A percentile compares a stretch with the other conserved stretches of the same genome.
Evolutionary conservation across 30 jellyfish, hydroid and myxozoan genomes (phyloP).

Genomic region (Phacellophora camtschatica): DNA sequence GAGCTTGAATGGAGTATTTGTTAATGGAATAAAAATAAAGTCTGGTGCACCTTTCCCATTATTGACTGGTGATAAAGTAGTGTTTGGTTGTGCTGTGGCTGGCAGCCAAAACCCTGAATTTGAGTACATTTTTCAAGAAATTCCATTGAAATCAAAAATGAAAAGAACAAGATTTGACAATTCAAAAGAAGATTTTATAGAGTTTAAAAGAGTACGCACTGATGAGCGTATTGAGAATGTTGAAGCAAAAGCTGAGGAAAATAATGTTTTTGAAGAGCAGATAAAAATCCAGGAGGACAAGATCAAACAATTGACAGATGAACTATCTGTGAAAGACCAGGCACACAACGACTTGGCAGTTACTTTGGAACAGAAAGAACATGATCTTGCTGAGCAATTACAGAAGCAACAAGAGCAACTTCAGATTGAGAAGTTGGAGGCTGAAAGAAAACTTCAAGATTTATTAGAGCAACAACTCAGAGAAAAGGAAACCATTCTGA

Average conservation of each 20-base stretch:
- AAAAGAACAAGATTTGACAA: conserved; percentile 5
- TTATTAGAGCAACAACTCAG: conserved; percentile 62
- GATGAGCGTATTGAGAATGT: background rate
- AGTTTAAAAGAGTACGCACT: background rate
- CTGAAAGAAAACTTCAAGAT: conserved; percentile 56
- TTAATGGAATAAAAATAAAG: conserved; percentile 61
- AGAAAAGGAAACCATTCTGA: conserved; percentile 74
- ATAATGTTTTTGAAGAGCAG: conserved; percentile 44
- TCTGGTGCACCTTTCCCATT: conserved; percentile 64
- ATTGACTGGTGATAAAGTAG: conserved; percentile 71
- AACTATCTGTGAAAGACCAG: conserved; percentile 41
- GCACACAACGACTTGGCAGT: conserved; percentile 54
- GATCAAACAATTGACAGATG: conserved; percentile 32
- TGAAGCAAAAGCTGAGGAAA: background rate
- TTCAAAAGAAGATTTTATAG: background rate
- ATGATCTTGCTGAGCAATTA: conserved; percentile 44
- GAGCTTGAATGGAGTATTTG: conserved; percentile 94
- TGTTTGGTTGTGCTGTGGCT: conserved; percentile 87
- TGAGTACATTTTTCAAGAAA: conserved; percentile 79
- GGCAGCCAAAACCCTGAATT: conserved; percentile 70
- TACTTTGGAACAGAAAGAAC: conserved; percentile 70
- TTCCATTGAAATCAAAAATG: background rate
- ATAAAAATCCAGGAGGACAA: conserved; percentile 72
- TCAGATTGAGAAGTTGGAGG: conserved; percentile 64
- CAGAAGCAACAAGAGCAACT: conserved; percentile 66